Evolutionary conservation across 2,113 vertebrate species (phyloP), one percentile per base, ranked within the genome.

Genomic region (Genyomyrus donnyi): DNA sequence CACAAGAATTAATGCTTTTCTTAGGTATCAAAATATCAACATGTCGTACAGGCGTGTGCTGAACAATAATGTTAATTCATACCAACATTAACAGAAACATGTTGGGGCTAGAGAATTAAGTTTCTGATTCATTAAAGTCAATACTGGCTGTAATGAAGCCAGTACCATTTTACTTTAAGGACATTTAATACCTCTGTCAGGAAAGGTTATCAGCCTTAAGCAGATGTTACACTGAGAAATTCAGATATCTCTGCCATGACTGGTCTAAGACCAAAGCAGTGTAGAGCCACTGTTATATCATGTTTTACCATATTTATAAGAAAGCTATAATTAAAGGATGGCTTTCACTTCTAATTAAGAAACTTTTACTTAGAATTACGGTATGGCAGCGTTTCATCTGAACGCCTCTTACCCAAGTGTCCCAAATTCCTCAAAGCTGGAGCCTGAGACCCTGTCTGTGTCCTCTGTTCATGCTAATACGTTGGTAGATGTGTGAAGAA

Each of bases 341-440:
- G 46, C 89, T 56, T 46, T 89, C 45, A 31, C 88, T 88, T 88
- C 46, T 89, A 66, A 53, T 53, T 84, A 80, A 80, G 15, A 39
- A 80, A 80, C 35, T 3, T 80, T 80, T 80, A 80, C 17, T 15
- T 80, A 80, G 15, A 80, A 80, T 80, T 80, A 42, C 53, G 2
- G 53, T 56, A 49, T 11, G 39, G 27, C 19, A 74, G 24, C n/a
- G 1, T 89, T 42, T 53, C 89, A 77, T 87, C 85, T 88, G 85
- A 88, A 80, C 86, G 49, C 89, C 35, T 62, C 66, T 49, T 56
- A 77, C 70, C 85, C 46, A 19, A 66, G 85, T 53, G 21, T 90
- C 85, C 66, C 31, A 77, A 17, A 87, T 90, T 42, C 4, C 46
- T 11, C 31, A 62, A 53, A 56, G 35, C 27, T 50, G 52, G 39